Evolutionary conservation across 2,113 vertebrate genomes (phyloP).

Genomic region (Tyto alba): DNA sequence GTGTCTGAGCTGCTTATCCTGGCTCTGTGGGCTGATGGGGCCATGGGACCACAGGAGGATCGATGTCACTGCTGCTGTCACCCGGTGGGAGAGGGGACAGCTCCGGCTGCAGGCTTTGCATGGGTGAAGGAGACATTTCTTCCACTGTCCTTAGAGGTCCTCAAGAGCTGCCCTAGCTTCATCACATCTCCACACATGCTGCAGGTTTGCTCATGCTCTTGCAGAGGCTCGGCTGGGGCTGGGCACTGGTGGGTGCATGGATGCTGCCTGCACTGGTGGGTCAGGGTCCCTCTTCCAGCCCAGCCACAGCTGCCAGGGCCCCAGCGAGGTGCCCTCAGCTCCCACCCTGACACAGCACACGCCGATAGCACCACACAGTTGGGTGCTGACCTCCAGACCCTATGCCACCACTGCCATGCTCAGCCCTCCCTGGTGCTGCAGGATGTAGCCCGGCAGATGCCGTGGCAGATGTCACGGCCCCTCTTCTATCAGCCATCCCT

Average conservation of each 20-base stretch:
- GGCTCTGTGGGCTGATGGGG: rapidly evolving
- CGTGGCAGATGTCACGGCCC: background rate
- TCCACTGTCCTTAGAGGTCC: background rate
- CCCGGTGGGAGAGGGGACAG: background rate
- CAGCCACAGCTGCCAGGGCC: background rate
- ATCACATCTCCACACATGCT: background rate
- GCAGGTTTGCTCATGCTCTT: background rate
- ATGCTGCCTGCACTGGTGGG: background rate
- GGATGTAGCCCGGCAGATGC: background rate
- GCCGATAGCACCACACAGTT: background rate
- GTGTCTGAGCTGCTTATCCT: background rate
- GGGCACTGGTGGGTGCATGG: background rate
- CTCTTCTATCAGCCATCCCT: background rate
- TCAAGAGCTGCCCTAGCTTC: background rate
- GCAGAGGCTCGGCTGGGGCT: background rate
- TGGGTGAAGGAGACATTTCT: background rate
- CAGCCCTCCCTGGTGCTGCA: background rate
- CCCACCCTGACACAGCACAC: rapidly evolving
- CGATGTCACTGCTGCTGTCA: background rate
- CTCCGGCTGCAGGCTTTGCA: background rate
- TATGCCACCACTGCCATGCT: rapidly evolving
- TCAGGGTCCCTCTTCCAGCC: background rate
- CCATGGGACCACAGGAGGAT: background rate
- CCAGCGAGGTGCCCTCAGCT: background rate
- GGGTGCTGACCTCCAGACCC: background rate